These are phyloP conservation scores for Eristalinus aeneus DNA, from an alignment of 2,888 invertebrate genomes.

Conservation along the genomic window DNA sequence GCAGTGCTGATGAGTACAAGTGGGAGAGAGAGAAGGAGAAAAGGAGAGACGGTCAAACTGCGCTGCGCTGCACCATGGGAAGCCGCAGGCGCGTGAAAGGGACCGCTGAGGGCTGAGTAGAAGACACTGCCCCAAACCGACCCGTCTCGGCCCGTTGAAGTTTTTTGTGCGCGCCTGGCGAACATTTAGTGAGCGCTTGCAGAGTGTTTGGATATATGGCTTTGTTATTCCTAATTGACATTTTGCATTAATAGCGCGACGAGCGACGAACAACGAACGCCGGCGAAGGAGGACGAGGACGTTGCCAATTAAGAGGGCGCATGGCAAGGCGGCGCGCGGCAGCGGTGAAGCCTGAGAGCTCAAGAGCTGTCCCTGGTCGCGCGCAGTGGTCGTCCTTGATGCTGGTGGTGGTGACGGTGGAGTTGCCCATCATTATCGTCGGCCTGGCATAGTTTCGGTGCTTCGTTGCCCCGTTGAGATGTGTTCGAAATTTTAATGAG, in stretches of 20 bases:
- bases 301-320: slow-evolving; percentile 73
- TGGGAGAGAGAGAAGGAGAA: background rate
- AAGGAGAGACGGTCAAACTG: background rate
- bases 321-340: slow-evolving; percentile 13
- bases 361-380: background rate
- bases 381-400: slow-evolving; percentile 13
- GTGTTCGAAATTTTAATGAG: slow-evolving; percentile 74
- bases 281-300: slow-evolving; percentile 38
- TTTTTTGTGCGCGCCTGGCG: slow-evolving; percentile 10
- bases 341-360: no score
- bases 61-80: slow-evolving; percentile 41
- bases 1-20: slow-evolving; percentile 45
- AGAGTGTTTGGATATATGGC: slow-evolving; percentile 73
- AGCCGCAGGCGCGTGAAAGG: background rate
- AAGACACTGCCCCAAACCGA: background rate
- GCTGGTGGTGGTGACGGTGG: background rate
- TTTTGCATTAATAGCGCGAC: slow-evolving; percentile 72
- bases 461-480: slow-evolving; percentile 58
- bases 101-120: no score
- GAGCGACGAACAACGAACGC: background rate
- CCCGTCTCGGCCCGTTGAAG: background rate
- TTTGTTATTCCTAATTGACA: slow-evolving; percentile 74
- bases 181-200: slow-evolving; percentile 48
- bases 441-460: slow-evolving; percentile 61
- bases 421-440: background rate